A percentile compares a stretch with the other conserved stretches of the same genome.
These are phyloP conservation scores for Nipponacmea schrenckii DNA, from an alignment of 2,888 invertebrate genomes.

Conservation along the genomic window DNA sequence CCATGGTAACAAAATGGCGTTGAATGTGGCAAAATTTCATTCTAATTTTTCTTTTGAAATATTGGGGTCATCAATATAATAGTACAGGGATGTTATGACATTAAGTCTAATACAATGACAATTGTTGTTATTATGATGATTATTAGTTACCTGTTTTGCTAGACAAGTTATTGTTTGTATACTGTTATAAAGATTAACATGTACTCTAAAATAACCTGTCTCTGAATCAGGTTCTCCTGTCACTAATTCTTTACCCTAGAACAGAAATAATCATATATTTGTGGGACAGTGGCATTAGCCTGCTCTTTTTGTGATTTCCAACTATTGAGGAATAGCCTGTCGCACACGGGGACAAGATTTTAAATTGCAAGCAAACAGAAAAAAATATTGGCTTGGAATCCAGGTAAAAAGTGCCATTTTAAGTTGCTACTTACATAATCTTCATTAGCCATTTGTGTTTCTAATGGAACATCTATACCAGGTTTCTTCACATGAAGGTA, in stretches of 20 bases:
- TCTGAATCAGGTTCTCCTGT: slow-evolving; percentile 57
- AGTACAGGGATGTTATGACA: too few relatives aligned
- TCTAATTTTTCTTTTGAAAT: too few relatives aligned
- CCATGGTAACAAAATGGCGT: too few relatives aligned
- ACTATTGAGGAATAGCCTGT: too few relatives aligned
- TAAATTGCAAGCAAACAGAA: too few relatives aligned
- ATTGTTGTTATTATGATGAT: too few relatives aligned
- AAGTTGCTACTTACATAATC: slow-evolving; percentile 56
- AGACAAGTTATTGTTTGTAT: slow-evolving; percentile 67
- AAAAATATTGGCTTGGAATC: neutral
- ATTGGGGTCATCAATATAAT: too few relatives aligned
- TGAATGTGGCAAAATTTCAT: too few relatives aligned
- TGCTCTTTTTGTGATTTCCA: too few relatives aligned
- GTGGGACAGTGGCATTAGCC: neutral
- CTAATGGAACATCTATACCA: slow-evolving; percentile 51
- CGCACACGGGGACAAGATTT: too few relatives aligned
- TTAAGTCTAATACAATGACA: too few relatives aligned
- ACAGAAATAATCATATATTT: neutral
- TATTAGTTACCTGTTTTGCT: slow-evolving; percentile 53
- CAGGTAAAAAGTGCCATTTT: neutral
- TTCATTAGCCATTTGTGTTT: slow-evolving; percentile 50
- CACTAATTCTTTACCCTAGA: slow-evolving; percentile 58
- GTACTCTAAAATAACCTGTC: slow-evolving; percentile 63
- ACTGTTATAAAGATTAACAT: slow-evolving; percentile 65
- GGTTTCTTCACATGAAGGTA: slow-evolving; percentile 67